Evolutionary conservation across 2,797 vertebrate species (phyloP).

Genomic region (Pseudocheirus occidentalis): DNA sequence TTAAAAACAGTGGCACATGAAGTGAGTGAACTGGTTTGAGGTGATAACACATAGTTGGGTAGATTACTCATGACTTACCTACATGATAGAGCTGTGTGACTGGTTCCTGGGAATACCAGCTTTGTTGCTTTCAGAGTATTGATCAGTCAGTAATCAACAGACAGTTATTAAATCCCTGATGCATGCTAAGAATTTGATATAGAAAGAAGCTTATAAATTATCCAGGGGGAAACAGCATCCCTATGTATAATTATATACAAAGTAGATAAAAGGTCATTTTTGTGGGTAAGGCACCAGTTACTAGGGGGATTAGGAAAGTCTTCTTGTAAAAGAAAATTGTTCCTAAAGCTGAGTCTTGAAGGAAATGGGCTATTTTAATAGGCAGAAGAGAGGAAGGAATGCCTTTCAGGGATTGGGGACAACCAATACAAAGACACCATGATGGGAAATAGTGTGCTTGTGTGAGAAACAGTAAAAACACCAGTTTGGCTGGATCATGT

Average conservation of each 20-base stretch:
- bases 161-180: neutral
- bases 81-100: neutral
- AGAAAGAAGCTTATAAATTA: neutral
- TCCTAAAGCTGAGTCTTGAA: neutral
- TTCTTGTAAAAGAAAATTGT: neutral
- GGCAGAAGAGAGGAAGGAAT: neutral
- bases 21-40: constrained; percentile 39
- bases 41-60: constrained; percentile 32
- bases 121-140: constrained; percentile 44
- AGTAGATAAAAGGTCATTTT: neutral
- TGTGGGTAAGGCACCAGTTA: neutral
- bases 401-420: neutral
- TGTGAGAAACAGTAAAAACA: neutral
- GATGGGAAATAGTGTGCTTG: neutral
- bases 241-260: neutral
- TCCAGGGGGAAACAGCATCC: neutral
- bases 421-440: neutral
- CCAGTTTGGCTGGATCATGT: neutral
- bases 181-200: neutral
- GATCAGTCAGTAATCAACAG: constrained; percentile 58
- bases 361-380: neutral
- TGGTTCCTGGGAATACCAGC: constrained; percentile 56
- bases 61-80: constrained; percentile 61
- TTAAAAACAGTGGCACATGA: constrained; percentile 36
- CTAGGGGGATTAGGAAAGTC: neutral